Evolutionary conservation across 2,888 invertebrate species (phyloP).

Genomic region (Agriopis aurantiaria): DNA sequence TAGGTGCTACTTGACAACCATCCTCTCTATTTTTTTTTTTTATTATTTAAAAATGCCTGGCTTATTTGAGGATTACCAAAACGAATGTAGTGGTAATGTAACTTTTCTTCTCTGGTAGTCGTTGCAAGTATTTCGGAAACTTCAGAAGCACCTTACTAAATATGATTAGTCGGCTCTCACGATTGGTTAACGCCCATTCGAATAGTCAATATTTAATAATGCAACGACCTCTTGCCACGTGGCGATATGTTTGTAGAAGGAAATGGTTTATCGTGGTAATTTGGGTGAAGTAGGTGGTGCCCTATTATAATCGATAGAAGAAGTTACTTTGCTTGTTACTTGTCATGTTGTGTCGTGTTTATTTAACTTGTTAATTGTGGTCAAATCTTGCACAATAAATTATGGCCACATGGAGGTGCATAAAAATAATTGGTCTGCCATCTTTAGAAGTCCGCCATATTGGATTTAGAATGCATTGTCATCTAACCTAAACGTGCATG

Average conservation of each 20-base stretch:
- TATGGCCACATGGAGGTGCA: too few relatives aligned
- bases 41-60: not conserved
- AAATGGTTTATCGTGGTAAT: constrained; percentile 26
- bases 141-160: constrained; percentile 6
- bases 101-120: not conserved
- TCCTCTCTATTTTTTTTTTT: not conserved
- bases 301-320: not conserved
- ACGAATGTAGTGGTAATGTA: too few relatives aligned
- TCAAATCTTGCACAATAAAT: too few relatives aligned
- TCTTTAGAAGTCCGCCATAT: too few relatives aligned
- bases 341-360: not conserved
- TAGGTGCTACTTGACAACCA: too few relatives aligned
- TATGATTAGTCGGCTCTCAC: constrained; percentile 11
- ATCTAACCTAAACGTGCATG: too few relatives aligned
- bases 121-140: not conserved
- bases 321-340: not conserved
- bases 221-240: constrained; percentile 58
- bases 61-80: too few relatives aligned
- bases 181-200: constrained; percentile 32
- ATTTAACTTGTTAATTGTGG: too few relatives aligned
- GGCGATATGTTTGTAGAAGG: constrained; percentile 21
- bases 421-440: too few relatives aligned
- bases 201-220: constrained; percentile 64
- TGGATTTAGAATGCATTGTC: too few relatives aligned
- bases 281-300: constrained; percentile 13